Percentiles rank a stretch among this genome's conserved stretches.
phyloP scores from a whole-genome alignment of 2,888 invertebrate species.

The Teleiodes luculella region DNA sequence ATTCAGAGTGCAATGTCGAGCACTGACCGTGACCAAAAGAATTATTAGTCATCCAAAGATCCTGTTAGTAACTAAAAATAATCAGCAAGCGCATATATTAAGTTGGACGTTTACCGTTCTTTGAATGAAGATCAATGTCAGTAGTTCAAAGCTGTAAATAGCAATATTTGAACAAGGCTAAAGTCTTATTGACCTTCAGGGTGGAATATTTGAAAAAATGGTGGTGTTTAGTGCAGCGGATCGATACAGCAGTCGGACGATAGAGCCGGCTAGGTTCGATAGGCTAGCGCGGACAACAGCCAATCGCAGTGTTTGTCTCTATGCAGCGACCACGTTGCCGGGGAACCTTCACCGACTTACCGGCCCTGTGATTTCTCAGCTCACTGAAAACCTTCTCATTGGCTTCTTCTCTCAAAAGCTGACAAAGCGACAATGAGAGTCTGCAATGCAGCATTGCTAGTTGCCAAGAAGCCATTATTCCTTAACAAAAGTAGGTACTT shows the following conservation, averaged over 20 bases:
- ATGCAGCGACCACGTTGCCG: conserved; percentile 61
- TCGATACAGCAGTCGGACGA: conserved; percentile 64
- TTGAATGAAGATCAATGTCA: conserved; percentile 20
- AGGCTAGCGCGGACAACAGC: conserved; percentile 66
- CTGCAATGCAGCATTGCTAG: conserved; percentile 66
- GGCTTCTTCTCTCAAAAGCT: conserved; percentile 2
- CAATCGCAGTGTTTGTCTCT: conserved; percentile 56
- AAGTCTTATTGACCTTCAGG: conserved; percentile 7
- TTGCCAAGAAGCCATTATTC: background rate
- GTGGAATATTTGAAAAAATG: conserved; percentile 23
- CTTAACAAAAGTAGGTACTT: conserved; percentile 68
- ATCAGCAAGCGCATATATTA: conserved; percentile 8
- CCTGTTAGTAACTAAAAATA: conserved; percentile 21
- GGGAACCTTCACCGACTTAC: conserved; percentile 75
- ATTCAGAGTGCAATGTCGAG: conserved; percentile 1
- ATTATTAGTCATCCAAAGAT: conserved; percentile 24
- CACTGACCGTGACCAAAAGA: conserved; percentile 14
- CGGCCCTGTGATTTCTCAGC: conserved; percentile 57
- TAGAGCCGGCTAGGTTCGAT: conserved; percentile 57
- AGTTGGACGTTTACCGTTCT: conserved; percentile 23
- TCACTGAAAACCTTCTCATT: conserved; percentile 57
- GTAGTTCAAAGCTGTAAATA: conserved; percentile 2
- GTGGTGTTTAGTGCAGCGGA: conserved; percentile 60
- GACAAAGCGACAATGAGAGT: conserved; percentile 21
- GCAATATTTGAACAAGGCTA: background rate